Evolutionary conservation across 2,797 vertebrate species (phyloP).

Genomic region (Bryconaethiops microstoma): DNA sequence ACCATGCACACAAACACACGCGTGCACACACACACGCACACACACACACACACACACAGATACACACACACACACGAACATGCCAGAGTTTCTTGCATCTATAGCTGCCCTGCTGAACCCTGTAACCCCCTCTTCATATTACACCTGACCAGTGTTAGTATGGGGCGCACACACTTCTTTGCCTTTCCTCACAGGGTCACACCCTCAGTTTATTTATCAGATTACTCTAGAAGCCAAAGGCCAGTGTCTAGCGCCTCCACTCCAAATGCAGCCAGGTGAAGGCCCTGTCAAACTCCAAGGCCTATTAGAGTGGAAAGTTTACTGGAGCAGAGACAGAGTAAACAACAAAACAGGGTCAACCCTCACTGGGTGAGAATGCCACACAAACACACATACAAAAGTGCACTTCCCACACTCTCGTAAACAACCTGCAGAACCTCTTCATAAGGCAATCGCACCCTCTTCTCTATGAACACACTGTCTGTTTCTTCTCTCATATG

Average conservation of each 20-base stretch:
- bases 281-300: not conserved
- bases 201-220: not conserved
- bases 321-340: slow-evolving; percentile 15
- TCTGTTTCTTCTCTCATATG: slow-evolving; percentile 29
- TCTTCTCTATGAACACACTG: slow-evolving; percentile 22
- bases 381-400: slow-evolving; percentile 15
- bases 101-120: not conserved
- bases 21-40: slow-evolving; percentile 2
- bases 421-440: not conserved
- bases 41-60: not conserved
- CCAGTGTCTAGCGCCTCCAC: not conserved
- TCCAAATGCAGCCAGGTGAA: not conserved
- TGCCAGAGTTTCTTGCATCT: not conserved
- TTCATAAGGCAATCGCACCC: slow-evolving; percentile 10
- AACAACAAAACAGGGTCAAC: slow-evolving; percentile 51
- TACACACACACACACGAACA: not conserved
- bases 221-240: not conserved
- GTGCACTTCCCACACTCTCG: not conserved
- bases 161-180: not conserved
- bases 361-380: slow-evolving; percentile 20
- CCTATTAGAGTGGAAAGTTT: slow-evolving; percentile 24
- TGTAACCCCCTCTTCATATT: slow-evolving; percentile 31
- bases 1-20: not conserved
- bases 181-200: not conserved
- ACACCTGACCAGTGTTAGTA: slow-evolving; percentile 8